These are phyloP conservation scores for Podilymbus podiceps DNA, from an alignment of 2,113 vertebrate genomes.

Conservation along the genomic window DNA sequence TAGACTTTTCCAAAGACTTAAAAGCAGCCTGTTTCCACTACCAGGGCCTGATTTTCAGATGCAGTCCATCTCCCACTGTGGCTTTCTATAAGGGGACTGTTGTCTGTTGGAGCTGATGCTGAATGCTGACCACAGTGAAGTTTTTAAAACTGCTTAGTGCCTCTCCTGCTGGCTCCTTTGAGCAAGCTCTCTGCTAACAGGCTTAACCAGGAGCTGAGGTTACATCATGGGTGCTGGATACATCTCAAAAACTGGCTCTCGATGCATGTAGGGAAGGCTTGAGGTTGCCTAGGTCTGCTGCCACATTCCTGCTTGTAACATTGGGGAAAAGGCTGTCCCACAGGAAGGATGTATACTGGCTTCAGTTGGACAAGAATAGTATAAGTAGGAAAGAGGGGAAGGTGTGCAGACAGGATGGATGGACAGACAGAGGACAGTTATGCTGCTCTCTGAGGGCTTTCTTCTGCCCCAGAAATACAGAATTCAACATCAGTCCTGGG, in stretches of 20 bases:
- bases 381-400: not conserved
- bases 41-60: not conserved
- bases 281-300: not conserved
- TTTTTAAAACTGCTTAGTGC: not conserved
- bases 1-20: not conserved
- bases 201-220: not conserved
- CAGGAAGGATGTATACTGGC: not conserved
- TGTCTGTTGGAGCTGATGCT: not conserved
- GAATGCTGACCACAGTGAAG: not conserved
- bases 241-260: not conserved
- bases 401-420: not conserved
- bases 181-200: not conserved
- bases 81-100: not conserved
- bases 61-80: not conserved
- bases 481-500: not conserved
- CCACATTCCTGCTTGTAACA: not conserved
- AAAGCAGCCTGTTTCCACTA: not conserved
- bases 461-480: not conserved
- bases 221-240: not conserved
- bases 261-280: not conserved
- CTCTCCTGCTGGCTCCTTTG: not conserved
- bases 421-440: not conserved
- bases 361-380: not conserved
- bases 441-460: not conserved
- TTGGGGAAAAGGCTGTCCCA: not conserved